A percentile compares a stretch with the other conserved stretches of the same genome.
These are phyloP conservation scores for Passer domesticus DNA, from an alignment of 2,113 vertebrate genomes.

Conservation along the genomic window DNA sequence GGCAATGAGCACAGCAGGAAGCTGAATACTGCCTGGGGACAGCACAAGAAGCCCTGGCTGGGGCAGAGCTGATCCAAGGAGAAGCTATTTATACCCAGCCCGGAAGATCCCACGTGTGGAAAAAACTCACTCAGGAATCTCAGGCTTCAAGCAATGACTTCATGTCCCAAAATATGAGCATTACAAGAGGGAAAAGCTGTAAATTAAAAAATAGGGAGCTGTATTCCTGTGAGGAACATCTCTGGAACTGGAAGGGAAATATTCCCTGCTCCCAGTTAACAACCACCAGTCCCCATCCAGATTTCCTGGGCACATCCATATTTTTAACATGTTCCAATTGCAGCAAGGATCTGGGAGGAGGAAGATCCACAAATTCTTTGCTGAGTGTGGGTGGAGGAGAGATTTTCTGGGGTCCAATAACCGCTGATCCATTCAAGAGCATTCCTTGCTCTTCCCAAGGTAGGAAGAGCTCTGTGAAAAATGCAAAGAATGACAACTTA, in stretches of 20 bases:
- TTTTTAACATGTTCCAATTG: not conserved
- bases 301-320: not conserved
- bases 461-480: not conserved
- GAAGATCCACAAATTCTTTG: not conserved
- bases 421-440: not conserved
- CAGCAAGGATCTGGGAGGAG: not conserved
- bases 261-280: not conserved
- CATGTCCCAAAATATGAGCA: not conserved
- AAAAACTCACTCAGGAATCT: not conserved
- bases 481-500: not conserved
- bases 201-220: not conserved
- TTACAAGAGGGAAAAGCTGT: not conserved
- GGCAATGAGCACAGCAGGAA: not conserved
- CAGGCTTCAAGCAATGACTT: not conserved
- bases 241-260: not conserved
- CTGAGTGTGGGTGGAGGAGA: not conserved
- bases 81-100: not conserved
- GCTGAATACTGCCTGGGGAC: not conserved
- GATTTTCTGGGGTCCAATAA: not conserved
- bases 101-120: not conserved
- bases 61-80: not conserved
- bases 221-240: not conserved
- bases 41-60: not conserved
- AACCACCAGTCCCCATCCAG: not conserved
- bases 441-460: not conserved